Percentiles rank a stretch among this genome's conserved stretches.
Evolutionary conservation across 2,113 vertebrate genomes (phyloP).

Genomic region (Mus pahari): DNA sequence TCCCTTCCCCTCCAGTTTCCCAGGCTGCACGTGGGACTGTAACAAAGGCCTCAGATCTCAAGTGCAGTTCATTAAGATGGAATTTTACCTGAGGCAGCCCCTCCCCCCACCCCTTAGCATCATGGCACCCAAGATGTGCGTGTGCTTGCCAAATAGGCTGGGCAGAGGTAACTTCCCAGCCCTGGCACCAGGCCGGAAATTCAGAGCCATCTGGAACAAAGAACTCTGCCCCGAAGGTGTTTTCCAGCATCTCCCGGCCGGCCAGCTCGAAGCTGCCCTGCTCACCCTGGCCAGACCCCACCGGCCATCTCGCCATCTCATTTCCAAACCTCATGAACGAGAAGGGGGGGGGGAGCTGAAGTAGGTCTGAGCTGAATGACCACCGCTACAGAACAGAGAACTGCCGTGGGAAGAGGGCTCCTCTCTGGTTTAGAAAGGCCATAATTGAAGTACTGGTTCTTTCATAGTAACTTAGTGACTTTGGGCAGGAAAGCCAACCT

Average conservation of each 20-base stretch:
- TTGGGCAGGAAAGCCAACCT: conserved; percentile 9
- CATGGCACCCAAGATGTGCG: conserved; percentile 65
- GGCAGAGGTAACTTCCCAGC: conserved; percentile 74
- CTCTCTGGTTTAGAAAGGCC: not conserved
- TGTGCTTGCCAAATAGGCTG: conserved; percentile 75
- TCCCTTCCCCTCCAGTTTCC: conserved; percentile 24
- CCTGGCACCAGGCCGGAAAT: conserved; percentile 73
- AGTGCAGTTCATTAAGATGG: conserved; percentile 71
- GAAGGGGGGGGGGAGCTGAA: not conserved
- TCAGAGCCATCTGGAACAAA: conserved; percentile 77
- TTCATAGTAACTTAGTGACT: not conserved
- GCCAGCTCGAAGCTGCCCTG: conserved; percentile 62
- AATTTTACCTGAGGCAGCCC: conserved; percentile 80
- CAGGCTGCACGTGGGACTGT: conserved; percentile 1
- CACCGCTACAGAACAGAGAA: not conserved
- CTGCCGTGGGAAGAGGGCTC: not conserved
- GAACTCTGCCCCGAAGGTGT: conserved; percentile 78
- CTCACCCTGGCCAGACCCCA: not conserved
- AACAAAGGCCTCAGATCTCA: conserved; percentile 62
- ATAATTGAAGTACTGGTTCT: not conserved
- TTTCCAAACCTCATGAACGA: not conserved
- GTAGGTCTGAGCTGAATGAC: not conserved
- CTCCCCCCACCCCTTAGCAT: conserved; percentile 71
- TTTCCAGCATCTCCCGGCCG: conserved; percentile 65
- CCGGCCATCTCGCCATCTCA: not conserved